Evolutionary conservation across 2,113 vertebrate species (phyloP).

Genomic region (Microcebus jonahi): DNA sequence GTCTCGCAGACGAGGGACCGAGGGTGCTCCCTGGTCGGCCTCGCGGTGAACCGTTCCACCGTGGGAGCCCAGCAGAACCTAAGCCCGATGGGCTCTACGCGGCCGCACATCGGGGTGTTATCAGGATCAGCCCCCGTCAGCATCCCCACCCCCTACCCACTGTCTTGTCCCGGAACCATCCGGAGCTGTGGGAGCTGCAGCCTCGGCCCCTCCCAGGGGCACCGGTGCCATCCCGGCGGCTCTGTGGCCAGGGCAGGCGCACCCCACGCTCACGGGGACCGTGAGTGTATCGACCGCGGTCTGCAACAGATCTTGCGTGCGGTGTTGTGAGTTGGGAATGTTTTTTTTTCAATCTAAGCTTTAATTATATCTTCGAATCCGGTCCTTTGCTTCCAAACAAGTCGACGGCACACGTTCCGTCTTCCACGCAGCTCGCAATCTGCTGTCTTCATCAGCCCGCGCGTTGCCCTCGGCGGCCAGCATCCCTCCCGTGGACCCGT

Average conservation of each 20-base stretch:
- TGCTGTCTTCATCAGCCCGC: accelerated
- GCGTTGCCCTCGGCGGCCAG: accelerated
- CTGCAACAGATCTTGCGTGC: accelerated
- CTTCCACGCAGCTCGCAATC: accelerated
- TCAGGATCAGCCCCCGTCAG: background rate
- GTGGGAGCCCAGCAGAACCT: background rate
- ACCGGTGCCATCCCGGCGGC: too few species aligned
- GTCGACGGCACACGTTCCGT: accelerated
- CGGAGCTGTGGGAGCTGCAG: too few species aligned
- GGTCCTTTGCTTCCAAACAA: background rate
- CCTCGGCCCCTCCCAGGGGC: background rate
- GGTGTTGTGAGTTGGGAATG: too few species aligned
- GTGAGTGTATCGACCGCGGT: accelerated
- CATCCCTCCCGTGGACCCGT: accelerated
- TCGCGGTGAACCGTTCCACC: background rate
- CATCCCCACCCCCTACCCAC: accelerated
- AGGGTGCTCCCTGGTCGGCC: accelerated
- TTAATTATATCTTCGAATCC: background rate
- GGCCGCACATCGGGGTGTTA: accelerated
- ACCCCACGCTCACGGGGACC: background rate
- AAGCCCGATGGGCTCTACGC: accelerated
- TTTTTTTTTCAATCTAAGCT: background rate
- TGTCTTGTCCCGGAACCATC: background rate
- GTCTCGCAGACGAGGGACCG: background rate
- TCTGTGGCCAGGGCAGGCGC: too few species aligned